Evolutionary conservation across 2,797 vertebrate species (phyloP).

Genomic region (Myotis planiceps): DNA sequence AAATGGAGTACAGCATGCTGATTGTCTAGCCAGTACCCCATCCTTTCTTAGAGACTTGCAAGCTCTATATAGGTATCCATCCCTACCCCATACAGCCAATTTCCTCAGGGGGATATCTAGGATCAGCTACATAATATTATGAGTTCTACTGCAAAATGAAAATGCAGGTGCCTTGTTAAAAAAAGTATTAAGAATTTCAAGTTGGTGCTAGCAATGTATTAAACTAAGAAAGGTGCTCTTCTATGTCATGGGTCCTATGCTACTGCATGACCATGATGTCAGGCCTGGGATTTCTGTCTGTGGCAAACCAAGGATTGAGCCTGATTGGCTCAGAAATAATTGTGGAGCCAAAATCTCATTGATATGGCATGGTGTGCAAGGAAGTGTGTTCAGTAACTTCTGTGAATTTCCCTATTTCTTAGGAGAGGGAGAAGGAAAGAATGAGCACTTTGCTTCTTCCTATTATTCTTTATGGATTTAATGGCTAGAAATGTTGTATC

Average conservation of each 20-base stretch:
- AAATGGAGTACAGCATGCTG: not conserved
- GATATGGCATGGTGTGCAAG: not conserved
- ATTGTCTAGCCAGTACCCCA: fast-evolving
- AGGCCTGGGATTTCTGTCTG: not conserved
- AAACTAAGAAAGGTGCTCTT: not conserved
- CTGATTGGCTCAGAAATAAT: not conserved
- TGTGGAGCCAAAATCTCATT: not conserved
- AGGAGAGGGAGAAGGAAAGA: not conserved
- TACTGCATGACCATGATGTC: not conserved
- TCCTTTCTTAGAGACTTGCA: not conserved
- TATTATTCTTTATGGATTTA: slow-evolving; percentile 4
- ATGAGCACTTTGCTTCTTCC: not conserved
- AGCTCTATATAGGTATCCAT: not conserved
- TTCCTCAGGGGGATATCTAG: not conserved
- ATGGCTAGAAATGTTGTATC: not conserved
- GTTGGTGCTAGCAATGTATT: not conserved
- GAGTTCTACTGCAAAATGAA: not conserved
- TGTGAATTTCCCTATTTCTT: not conserved
- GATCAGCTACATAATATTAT: not conserved
- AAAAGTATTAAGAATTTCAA: not conserved
- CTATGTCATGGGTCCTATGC: not conserved
- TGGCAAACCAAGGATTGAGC: not conserved
- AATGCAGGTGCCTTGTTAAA: not conserved
- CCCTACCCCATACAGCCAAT: not conserved
- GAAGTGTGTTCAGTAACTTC: not conserved